A percentile compares a stretch with the other conserved stretches of the same genome.
Evolutionary conservation across 1,140 invertebrate species (phyloP).

Genomic region (Aphidius gifuensis): DNA sequence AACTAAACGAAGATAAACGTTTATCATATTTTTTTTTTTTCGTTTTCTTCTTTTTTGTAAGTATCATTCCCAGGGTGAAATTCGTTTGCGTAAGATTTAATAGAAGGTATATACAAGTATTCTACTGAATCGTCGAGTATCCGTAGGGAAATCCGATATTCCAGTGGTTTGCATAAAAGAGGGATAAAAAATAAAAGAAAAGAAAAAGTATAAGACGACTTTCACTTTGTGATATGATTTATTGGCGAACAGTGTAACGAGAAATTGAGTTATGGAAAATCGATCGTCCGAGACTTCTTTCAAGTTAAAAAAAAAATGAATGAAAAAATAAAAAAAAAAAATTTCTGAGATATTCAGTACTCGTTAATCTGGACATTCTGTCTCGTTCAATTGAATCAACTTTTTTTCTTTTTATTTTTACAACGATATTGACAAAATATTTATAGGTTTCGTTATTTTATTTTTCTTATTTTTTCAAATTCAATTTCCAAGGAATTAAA

Average conservation of each 20-base stretch:
- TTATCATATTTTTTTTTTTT: not conserved
- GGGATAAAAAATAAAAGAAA: too few relatives aligned
- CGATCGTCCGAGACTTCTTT: constrained; percentile 13
- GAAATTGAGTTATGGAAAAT: constrained; percentile 22
- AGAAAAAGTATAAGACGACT: not conserved
- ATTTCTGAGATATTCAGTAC: constrained; percentile 15
- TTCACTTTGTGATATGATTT: constrained; percentile 21
- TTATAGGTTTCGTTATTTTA: constrained; percentile 4
- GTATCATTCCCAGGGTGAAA: constrained; percentile 3
- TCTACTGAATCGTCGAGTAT: constrained; percentile 12
- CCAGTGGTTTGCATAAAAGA: constrained; percentile 19
- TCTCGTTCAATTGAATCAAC: not conserved
- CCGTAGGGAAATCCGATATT: constrained; percentile 20
- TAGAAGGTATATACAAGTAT: constrained; percentile 6
- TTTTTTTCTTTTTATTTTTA: constrained; percentile 13
- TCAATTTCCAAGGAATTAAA: not conserved
- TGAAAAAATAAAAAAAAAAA: too few relatives aligned
- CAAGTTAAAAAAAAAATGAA: not conserved
- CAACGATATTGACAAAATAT: constrained; percentile 2
- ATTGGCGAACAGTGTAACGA: constrained; percentile 15
- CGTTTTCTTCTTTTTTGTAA: not conserved
- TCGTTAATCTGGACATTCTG: constrained; percentile 17
- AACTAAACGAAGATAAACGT: too few relatives aligned
- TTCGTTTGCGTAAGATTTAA: constrained; percentile 13
- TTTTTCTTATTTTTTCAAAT: not conserved